These are phyloP conservation scores for Brachyptera risi DNA, from an alignment of 2,888 invertebrate genomes.

Conservation along the genomic window DNA sequence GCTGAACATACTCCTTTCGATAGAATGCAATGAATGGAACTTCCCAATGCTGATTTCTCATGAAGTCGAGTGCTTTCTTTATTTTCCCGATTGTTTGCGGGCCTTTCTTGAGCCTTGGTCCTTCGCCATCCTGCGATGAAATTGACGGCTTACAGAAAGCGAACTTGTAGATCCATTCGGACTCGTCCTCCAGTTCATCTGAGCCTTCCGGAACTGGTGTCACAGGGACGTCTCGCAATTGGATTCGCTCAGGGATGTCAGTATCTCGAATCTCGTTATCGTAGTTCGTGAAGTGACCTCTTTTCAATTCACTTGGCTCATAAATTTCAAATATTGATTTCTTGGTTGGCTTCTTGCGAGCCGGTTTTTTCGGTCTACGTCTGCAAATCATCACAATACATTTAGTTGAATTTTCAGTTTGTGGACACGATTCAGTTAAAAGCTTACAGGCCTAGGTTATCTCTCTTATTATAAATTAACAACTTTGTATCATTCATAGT, in stretches of 20 bases:
- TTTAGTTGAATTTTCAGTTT: background rate
- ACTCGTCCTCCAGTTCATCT: conserved; percentile 87
- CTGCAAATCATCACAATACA: conserved; percentile 33
- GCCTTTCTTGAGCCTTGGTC: conserved; percentile 54
- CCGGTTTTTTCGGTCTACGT: conserved; percentile 66
- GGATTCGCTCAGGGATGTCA: conserved; percentile 89
- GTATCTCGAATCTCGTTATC: conserved; percentile 87
- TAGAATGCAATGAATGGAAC: conserved; percentile 99
- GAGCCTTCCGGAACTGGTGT: conserved; percentile 77
- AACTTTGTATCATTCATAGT: background rate
- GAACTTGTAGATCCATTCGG: conserved; percentile 95
- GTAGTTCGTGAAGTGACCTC: conserved; percentile 91
- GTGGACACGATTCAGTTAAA: background rate
- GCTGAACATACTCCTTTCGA: conserved; percentile 94
- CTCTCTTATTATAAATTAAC: background rate
- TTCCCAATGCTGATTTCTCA: conserved; percentile 91
- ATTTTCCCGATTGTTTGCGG: conserved; percentile 81
- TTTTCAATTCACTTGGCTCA: conserved; percentile 95
- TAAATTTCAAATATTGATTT: conserved; percentile 92
- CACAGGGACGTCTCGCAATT: conserved; percentile 82
- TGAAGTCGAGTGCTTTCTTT: conserved; percentile 89
- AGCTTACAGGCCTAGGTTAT: background rate
- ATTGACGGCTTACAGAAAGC: conserved; percentile 83
- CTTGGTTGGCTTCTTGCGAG: conserved; percentile 70
- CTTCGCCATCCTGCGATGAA: conserved; percentile 60